Percentiles rank a stretch among this genome's conserved stretches.
Conservation (phyloP, 2,888 invertebrate species). For the Brachylomia viminalis region DNA sequence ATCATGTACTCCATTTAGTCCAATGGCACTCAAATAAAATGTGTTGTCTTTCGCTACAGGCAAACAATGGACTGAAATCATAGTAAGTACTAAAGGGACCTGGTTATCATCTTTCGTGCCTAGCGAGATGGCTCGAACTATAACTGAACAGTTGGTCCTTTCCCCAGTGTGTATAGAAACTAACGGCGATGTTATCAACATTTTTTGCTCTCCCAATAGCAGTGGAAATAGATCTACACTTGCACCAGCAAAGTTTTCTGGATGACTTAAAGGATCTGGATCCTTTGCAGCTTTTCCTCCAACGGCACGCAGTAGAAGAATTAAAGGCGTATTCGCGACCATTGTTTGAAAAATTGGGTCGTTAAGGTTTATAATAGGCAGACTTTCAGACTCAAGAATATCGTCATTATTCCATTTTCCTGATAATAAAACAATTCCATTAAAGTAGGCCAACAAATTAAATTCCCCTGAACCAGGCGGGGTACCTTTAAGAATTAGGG, state of each 20-base stretch:
- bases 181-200: conserved; percentile 74
- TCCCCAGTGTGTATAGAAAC: conserved; percentile 74
- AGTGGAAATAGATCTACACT: conserved; percentile 84
- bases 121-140: conserved; percentile 70
- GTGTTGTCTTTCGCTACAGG: conserved; percentile 82
- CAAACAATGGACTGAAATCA: conserved; percentile 84
- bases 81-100: conserved; percentile 79
- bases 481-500: conserved; percentile 73
- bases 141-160: conserved; percentile 71
- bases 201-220: conserved; percentile 79
- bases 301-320: conserved; percentile 77
- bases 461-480: conserved; percentile 74
- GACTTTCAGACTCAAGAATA: conserved; percentile 62
- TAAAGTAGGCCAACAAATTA: conserved; percentile 75
- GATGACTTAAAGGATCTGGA: conserved; percentile 78
- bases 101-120: conserved; percentile 66
- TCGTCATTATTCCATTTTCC: conserved; percentile 75
- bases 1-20: conserved; percentile 75
- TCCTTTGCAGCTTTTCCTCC: conserved; percentile 79
- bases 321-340: conserved; percentile 78
- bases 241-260: conserved; percentile 83
- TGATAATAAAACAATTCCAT: conserved; percentile 76
- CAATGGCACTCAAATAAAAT: conserved; percentile 80
- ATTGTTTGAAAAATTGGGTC: conserved; percentile 69
- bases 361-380: conserved; percentile 76